phyloP scores from a whole-genome alignment of 2,797 vertebrate species.

The Microchirus variegatus region DNA sequence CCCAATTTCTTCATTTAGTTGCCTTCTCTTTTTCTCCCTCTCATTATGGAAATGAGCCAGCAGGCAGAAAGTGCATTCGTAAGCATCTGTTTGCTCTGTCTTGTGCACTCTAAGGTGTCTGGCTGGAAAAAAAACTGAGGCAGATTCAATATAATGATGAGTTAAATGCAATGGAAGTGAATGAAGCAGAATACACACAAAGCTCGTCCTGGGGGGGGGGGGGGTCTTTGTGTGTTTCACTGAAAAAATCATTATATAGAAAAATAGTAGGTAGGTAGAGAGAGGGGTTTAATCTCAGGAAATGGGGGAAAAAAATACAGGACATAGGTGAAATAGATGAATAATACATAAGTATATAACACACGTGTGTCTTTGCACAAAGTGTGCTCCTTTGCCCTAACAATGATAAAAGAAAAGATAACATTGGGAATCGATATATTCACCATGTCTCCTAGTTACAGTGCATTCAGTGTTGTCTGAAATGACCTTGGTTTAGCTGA shows the following conservation, averaged over 20 bases:
- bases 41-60: constrained; percentile 77
- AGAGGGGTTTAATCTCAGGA: too few species aligned
- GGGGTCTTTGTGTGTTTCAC: too few species aligned
- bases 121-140: constrained; percentile 14
- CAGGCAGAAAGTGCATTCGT: constrained; percentile 67
- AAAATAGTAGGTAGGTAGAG: not conserved
- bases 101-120: constrained; percentile 49
- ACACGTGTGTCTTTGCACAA: too few species aligned
- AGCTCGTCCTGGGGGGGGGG: not conserved
- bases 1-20: constrained; percentile 34
- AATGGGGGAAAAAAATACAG: too few species aligned
- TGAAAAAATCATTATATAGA: not conserved
- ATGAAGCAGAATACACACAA: constrained; percentile 27
- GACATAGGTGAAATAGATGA: too few species aligned
- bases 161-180: constrained; percentile 39
- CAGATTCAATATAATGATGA: constrained; percentile 32
- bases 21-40: constrained; percentile 40
- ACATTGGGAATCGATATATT: too few species aligned
- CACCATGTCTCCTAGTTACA: too few species aligned
- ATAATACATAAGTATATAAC: too few species aligned
- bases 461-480: too few species aligned
- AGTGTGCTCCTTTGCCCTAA: too few species aligned
- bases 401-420: too few species aligned
- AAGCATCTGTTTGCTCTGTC: constrained; percentile 70
- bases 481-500: too few species aligned